Evolutionary conservation across 2,888 invertebrate species (phyloP), one percentile per base, ranked within the genome.

Genomic region (Bibio marci): DNA sequence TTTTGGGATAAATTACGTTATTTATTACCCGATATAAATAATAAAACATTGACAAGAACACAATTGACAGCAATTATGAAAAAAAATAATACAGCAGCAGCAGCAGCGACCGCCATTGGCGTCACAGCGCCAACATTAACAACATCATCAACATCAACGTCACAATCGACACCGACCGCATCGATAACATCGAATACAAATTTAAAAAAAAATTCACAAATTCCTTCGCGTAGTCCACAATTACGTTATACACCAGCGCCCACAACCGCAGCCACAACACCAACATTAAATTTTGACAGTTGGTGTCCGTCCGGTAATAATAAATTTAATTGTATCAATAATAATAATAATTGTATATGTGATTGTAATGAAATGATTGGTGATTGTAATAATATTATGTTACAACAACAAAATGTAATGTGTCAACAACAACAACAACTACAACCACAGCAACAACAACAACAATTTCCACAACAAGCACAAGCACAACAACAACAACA

Each of bases 1-100:
- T 90, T 90, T 64, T 90, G 88, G 88, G 82, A 85, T 51, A 86
- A 87, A 62, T 69, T 90, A 46, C 71, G 80, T 45, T 74, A 70
- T 63, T 77, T 82, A 39, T 77, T 87, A 74, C 86, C 86, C 41
- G 83, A 85, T 50, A 69, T 73, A 45, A n/a, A n/a, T 22, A 22
- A 35, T 34, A 37, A 13, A 34, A 30, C 30, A 5, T 30, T 14
- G 31, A 30, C 17, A 22, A 37, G 22, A 22, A 22, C 22, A 22
- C 3, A 41, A 33, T 6, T 8, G 22, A 22, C 22, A 22, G 22
- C 5, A 6, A 22, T 22, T 22, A 22, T 4, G 22, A 22, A 22
- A 22, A 22, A 22, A 27, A 38, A 17, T 11, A 27, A 37, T 37
- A 33, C 15, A 14, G 8, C 22, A 22, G n/a, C n/a, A n/a, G n/a